Conservation (phyloP, 2,113 vertebrate species). For the Petrocephalus zakoni region DNA sequence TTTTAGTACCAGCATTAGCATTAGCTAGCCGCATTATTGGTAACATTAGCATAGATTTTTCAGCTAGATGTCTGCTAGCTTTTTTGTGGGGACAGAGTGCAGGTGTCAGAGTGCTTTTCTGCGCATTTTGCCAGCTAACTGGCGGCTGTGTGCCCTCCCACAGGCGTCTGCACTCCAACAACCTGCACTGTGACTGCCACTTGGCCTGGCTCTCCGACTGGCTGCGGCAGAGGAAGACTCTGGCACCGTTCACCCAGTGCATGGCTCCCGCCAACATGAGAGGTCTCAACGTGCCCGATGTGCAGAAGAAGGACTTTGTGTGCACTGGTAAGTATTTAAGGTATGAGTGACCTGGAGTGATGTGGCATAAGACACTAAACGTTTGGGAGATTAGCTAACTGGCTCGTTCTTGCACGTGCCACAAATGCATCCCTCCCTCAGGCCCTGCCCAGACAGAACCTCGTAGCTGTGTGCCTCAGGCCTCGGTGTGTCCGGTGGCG, state of each 20-base stretch:
- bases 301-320: slow-evolving; percentile 93
- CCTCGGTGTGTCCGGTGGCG: slow-evolving; percentile 78
- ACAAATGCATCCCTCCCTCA: slow-evolving; percentile 36
- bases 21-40: neutral
- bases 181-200: slow-evolving; percentile 93
- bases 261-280: slow-evolving; percentile 88
- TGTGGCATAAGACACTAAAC: neutral
- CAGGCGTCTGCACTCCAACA: slow-evolving; percentile 95
- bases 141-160: neutral
- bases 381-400: neutral
- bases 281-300: slow-evolving; percentile 89
- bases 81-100: neutral
- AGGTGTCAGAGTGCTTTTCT: neutral
- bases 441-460: slow-evolving; percentile 71
- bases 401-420: neutral
- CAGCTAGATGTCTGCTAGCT: neutral
- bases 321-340: slow-evolving; percentile 71
- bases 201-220: slow-evolving; percentile 97
- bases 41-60: neutral
- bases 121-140: neutral
- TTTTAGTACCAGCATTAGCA: neutral
- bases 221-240: slow-evolving; percentile 80
- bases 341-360: neutral
- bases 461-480: slow-evolving; percentile 77
- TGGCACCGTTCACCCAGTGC: slow-evolving; percentile 97